Evolutionary conservation across 1,140 invertebrate genomes (phyloP).

Genomic region (Psix sp.): DNA sequence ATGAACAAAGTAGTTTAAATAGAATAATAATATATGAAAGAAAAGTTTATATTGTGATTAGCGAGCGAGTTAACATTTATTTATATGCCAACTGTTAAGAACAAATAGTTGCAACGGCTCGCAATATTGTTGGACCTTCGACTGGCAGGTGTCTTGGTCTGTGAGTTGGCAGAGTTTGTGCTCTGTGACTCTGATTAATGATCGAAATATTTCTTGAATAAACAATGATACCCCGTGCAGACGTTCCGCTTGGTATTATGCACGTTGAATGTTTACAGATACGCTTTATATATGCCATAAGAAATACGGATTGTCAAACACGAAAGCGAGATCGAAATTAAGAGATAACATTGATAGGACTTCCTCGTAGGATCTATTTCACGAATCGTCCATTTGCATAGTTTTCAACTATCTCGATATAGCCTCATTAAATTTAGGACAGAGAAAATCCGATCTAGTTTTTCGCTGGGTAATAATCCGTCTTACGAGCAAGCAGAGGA

Average conservation of each 20-base stretch:
- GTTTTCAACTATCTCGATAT: too few species aligned
- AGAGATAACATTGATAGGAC: conserved; percentile 56
- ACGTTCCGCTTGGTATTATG: conserved; percentile 55
- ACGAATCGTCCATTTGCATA: too few species aligned
- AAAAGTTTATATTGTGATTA: conserved; percentile 47
- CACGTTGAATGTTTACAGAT: conserved; percentile 39
- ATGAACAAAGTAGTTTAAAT: conserved; percentile 65
- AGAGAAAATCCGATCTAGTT: too few species aligned
- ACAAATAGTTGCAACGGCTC: conserved; percentile 60
- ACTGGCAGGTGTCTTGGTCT: conserved; percentile 58
- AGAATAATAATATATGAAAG: conserved; percentile 59
- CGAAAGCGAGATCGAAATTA: conserved; percentile 62
- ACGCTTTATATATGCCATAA: conserved; percentile 55
- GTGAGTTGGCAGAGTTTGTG: conserved; percentile 41
- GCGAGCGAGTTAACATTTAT: conserved; percentile 61
- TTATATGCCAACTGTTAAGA: conserved; percentile 65
- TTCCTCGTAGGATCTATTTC: conserved; percentile 26
- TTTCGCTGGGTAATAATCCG: too few species aligned
- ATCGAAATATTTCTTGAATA: conserved; percentile 74
- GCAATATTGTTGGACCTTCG: conserved; percentile 50
- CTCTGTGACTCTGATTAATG: conserved; percentile 72
- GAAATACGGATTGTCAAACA: conserved; percentile 60
- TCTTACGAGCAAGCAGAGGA: too few species aligned
- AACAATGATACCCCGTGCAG: conserved; percentile 69
- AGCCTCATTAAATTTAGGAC: too few species aligned